These are phyloP conservation scores for Halcyon badia DNA, from an alignment of 2,797 vertebrate species.

Conservation along the genomic window DNA sequence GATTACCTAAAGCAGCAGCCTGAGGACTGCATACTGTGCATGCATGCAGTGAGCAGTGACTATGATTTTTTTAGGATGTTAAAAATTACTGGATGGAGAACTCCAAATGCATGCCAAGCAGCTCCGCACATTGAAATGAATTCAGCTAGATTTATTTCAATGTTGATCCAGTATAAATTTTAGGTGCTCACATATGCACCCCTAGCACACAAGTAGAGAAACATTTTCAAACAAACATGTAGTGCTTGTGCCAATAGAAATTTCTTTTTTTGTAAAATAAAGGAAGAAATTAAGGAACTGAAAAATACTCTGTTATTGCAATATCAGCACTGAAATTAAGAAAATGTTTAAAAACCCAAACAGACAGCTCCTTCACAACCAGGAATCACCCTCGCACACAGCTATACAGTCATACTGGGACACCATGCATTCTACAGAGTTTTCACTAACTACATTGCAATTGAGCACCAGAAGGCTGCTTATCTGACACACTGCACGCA, in stretches of 20 bases:
- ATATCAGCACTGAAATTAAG: background rate
- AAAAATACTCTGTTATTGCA: background rate
- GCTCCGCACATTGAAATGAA: constrained; percentile 61
- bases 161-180: constrained; percentile 43
- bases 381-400: background rate
- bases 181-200: background rate
- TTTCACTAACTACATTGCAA: background rate
- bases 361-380: background rate
- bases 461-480: accelerated
- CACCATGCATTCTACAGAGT: background rate
- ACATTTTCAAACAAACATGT: background rate
- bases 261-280: background rate
- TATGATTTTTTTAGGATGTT: background rate
- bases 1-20: constrained; percentile 1
- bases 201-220: background rate
- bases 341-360: background rate
- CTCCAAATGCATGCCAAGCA: constrained; percentile 25
- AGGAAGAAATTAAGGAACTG: background rate
- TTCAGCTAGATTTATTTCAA: constrained; percentile 58
- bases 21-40: background rate
- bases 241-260: background rate
- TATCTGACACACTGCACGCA: background rate
- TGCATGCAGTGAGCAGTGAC: constrained; percentile 1
- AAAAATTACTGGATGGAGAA: constrained; percentile 36
- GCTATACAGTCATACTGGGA: background rate